A percentile compares a stretch with the other conserved stretches of the same genome.
Conservation (phyloP, 1,140 invertebrate genomes). For the Oryctes rhinoceros region DNA sequence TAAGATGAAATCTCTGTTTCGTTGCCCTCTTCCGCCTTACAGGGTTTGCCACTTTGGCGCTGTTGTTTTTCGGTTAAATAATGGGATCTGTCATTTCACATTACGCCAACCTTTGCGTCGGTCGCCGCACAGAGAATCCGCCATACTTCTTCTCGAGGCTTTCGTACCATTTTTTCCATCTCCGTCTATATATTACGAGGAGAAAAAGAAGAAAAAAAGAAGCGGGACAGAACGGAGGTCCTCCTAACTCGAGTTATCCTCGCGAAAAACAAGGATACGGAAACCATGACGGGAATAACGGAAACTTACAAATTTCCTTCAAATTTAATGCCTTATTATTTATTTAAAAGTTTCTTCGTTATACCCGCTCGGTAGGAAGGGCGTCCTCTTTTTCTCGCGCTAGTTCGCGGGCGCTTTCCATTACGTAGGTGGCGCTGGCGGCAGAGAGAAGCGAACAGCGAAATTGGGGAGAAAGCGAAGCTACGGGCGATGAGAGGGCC, state of each 20-base stretch:
- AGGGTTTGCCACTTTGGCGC: slow-evolving; percentile 7
- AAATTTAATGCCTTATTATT: slow-evolving; percentile 23
- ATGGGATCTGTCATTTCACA: slow-evolving; percentile 17
- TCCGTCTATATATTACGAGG: too few species aligned
- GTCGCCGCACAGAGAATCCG: not conserved
- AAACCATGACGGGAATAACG: not conserved
- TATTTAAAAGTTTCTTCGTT: slow-evolving; percentile 14
- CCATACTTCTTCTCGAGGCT: not conserved
- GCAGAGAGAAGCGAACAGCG: not conserved
- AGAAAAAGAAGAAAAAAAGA: too few species aligned
- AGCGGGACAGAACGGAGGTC: too few species aligned
- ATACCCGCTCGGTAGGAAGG: not conserved
- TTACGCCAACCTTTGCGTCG: not conserved
- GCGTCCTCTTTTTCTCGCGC: not conserved
- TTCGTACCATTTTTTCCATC: not conserved
- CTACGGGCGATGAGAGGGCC: not conserved
- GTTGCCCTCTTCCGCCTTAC: slow-evolving; percentile 1
- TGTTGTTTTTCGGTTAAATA: slow-evolving; percentile 19
- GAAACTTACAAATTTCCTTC: slow-evolving; percentile 18
- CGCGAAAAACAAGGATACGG: not conserved
- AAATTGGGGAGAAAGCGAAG: not conserved
- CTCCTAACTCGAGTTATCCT: not conserved
- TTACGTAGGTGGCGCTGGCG: not conserved
- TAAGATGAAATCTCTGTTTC: slow-evolving; percentile 4
- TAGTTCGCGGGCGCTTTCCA: too few species aligned